These are phyloP conservation scores for human DNA, from an alignment of 2,113 vertebrate genomes.

Conservation along the genomic window GRCh38 chr1:52077501-52078000, in stretches of 20 bases:
- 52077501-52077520: too few species aligned
- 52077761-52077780: background rate
- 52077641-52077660: background rate
- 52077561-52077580: background rate
- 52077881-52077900: conserved; percentile 17
- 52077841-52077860: background rate
- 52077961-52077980: background rate
- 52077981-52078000: background rate
- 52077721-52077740: background rate
- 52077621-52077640: background rate
- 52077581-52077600: background rate
- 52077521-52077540: too few species aligned
- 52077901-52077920: background rate
- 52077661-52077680: background rate
- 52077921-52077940: background rate
- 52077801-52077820: background rate
- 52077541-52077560: too few species aligned
- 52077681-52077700: background rate
- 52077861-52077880: background rate
- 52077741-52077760: background rate
- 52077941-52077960: background rate
- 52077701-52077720: background rate
- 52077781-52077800: background rate
- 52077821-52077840: conserved; percentile 26
- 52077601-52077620: background rate